Percentiles rank a stretch among this genome's conserved stretches.
These are phyloP conservation scores for Drosophila asahinai DNA, from an alignment of 1,140 invertebrate species.

Conservation along the genomic window DNA sequence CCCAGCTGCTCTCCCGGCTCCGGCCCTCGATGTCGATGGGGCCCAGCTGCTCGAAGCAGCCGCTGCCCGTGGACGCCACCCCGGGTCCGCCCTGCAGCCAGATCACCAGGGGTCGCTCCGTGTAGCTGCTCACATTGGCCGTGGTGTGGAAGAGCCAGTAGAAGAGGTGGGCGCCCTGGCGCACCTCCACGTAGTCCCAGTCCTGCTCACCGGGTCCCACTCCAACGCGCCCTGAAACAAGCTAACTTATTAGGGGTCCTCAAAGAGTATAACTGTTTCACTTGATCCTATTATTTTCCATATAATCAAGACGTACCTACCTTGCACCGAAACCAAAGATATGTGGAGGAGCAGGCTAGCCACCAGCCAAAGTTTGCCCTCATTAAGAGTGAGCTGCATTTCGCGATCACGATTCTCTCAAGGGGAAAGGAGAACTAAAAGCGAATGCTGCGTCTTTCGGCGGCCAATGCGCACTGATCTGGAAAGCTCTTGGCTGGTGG, in stretches of 20 bases:
- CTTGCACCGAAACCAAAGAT: conserved; percentile 37
- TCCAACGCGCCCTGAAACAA: conserved; percentile 71
- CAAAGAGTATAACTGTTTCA: no score
- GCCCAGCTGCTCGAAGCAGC: conserved; percentile 92
- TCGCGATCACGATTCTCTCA: conserved; percentile 17
- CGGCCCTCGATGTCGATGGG: conserved; percentile 89
- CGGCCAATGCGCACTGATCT: conserved; percentile 54
- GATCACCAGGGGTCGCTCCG: conserved; percentile 90
- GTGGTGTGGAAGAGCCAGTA: conserved; percentile 93
- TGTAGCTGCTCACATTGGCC: conserved; percentile 86
- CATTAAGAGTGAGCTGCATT: conserved; percentile 35
- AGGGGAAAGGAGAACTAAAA: conserved; percentile 21
- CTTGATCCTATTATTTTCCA: no score
- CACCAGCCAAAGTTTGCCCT: not conserved
- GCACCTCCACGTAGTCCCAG: conserved; percentile 89
- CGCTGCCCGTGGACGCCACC: conserved; percentile 90
- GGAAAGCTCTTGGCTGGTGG: conserved; percentile 41
- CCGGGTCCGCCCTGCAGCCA: conserved; percentile 94
- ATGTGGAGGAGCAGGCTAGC: conserved; percentile 34
- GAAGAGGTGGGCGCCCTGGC: conserved; percentile 91
- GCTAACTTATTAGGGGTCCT: not conserved
- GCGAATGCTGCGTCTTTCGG: conserved; percentile 2
- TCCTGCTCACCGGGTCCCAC: conserved; percentile 88
- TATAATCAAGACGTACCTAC: conserved; percentile 17
- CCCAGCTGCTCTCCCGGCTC: conserved; percentile 91